Evolutionary conservation across 2,797 vertebrate species (phyloP).

Genomic region (Phrynocephalus forsythii): DNA sequence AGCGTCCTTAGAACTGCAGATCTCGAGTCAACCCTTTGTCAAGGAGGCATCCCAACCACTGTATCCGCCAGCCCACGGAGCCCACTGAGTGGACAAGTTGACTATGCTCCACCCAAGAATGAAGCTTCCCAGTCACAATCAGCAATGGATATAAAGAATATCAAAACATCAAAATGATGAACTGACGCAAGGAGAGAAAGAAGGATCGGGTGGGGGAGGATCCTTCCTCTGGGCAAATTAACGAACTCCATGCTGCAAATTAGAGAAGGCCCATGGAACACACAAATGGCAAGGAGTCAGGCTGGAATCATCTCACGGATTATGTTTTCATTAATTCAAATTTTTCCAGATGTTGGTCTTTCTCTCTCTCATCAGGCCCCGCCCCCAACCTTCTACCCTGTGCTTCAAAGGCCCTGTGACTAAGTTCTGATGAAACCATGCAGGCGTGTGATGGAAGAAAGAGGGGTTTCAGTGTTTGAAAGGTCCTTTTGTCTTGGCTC

Average conservation of each 20-base stretch:
- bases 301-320: constrained; percentile 71
- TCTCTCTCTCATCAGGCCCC: not conserved
- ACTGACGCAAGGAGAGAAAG: constrained; percentile 39
- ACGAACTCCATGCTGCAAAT: constrained; percentile 65
- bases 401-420: constrained; percentile 77
- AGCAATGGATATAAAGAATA: constrained; percentile 39
- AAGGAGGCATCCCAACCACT: too few species aligned
- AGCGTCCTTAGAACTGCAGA: too few species aligned
- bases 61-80: too few species aligned
- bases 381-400: constrained; percentile 61
- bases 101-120: too few species aligned
- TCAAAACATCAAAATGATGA: constrained; percentile 42
- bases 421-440: constrained; percentile 67
- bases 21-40: too few species aligned
- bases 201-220: constrained; percentile 19
- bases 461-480: constrained; percentile 70
- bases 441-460: constrained; percentile 62
- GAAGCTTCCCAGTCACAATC: not conserved
- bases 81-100: too few species aligned
- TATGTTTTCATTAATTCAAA: constrained; percentile 73
- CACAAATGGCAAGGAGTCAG: constrained; percentile 66
- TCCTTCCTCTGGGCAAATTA: constrained; percentile 62
- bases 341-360: constrained; percentile 78
- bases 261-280: constrained; percentile 67
- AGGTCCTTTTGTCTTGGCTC: constrained; percentile 33